Percentiles rank a stretch among this genome's conserved stretches.
Evolutionary conservation across 2,797 vertebrate genomes (phyloP).

Genomic region (Coregonus sp.): DNA sequence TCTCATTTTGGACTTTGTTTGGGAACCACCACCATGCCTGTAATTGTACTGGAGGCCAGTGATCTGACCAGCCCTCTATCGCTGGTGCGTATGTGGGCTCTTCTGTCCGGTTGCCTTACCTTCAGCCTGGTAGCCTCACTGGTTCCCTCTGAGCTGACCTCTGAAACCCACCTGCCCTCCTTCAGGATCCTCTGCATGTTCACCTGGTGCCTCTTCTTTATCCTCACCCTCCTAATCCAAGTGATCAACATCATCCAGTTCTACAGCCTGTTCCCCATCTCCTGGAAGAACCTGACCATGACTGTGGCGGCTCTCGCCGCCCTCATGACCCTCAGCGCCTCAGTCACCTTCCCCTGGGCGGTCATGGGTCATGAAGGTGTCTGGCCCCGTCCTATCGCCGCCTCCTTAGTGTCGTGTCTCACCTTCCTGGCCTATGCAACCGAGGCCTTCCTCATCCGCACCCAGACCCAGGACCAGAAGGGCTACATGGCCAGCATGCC

Average conservation of each 20-base stretch:
- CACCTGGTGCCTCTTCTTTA: constrained; percentile 78
- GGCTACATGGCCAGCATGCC: constrained; percentile 77
- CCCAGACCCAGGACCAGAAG: constrained; percentile 60
- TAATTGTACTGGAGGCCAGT: constrained; percentile 71
- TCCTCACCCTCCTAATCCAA: constrained; percentile 70
- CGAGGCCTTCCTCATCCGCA: constrained; percentile 64
- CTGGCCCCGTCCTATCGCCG: constrained; percentile 5
- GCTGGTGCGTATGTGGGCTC: constrained; percentile 63
- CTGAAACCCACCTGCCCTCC: rapidly evolving
- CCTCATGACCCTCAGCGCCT: constrained; percentile 66
- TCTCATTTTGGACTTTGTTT: background rate
- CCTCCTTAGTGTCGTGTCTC: constrained; percentile 61
- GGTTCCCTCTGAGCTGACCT: background rate
- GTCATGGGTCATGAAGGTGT: background rate
- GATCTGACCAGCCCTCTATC: constrained; percentile 74
- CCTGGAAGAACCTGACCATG: constrained; percentile 80
- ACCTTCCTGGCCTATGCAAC: constrained; percentile 64
- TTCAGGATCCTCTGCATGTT: constrained; percentile 72
- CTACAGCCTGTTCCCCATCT: constrained; percentile 76
- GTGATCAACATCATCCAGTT: constrained; percentile 74
- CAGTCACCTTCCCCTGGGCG: constrained; percentile 62
- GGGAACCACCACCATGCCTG: constrained; percentile 63
- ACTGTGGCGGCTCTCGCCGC: constrained; percentile 62
- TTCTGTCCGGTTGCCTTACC: constrained; percentile 66
- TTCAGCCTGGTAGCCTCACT: constrained; percentile 70